Conservation (phyloP, 2,797 vertebrate genomes). For the Emys orbicularis region DNA sequence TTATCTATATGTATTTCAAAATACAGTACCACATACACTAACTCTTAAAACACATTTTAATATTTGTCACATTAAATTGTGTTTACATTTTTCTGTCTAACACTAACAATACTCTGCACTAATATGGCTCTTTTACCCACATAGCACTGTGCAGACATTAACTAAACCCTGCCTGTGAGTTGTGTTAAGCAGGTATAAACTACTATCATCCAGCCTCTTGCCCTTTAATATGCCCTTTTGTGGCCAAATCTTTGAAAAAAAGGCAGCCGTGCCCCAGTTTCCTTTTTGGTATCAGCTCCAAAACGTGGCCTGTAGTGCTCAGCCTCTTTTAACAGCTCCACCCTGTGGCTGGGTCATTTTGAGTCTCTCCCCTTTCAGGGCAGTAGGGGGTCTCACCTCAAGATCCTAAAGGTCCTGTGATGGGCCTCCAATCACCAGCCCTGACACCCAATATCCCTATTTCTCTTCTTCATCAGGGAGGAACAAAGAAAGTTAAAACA, state of each 20-base stretch:
- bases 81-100: not conserved
- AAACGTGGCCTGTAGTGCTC: no score
- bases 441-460: no score
- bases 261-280: no score
- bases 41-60: not conserved
- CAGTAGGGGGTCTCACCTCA: no score
- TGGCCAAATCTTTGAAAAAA: not conserved
- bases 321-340: no score
- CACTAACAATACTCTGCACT: not conserved
- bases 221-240: not conserved
- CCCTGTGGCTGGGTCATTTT: no score
- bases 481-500: no score
- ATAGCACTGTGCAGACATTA: not conserved
- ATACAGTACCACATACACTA: not conserved
- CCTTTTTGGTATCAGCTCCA: no score
- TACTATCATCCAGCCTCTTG: not conserved
- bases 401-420: no score
- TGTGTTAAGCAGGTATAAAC: not conserved
- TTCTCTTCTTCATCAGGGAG: no score
- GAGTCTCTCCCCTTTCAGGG: no score
- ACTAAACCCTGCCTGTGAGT: not conserved
- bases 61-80: slow-evolving; percentile 2
- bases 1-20: not conserved
- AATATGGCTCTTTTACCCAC: fast-evolving
- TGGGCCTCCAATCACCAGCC: no score